phyloP scores from a whole-genome alignment of 1,140 invertebrate genomes.

The Babylonia areolata region DNA sequence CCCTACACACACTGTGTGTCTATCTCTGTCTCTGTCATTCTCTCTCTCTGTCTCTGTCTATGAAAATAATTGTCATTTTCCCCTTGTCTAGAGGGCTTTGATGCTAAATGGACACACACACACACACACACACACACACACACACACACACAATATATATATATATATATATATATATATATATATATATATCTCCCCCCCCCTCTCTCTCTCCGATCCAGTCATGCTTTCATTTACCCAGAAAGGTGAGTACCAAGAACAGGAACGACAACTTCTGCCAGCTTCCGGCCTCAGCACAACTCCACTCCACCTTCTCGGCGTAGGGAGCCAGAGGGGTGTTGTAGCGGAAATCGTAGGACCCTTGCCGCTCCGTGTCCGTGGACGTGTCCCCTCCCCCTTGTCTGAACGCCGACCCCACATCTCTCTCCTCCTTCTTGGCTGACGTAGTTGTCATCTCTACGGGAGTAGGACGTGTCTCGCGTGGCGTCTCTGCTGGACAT shows the following conservation, averaged over 20 bases:
- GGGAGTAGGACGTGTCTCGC: background rate
- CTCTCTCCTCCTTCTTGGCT: background rate
- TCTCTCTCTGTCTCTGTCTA: too few relatives aligned
- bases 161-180: too few relatives aligned
- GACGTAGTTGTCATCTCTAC: background rate
- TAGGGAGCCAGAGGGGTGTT: background rate
- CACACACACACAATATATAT: too few relatives aligned
- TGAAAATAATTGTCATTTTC: too few relatives aligned
- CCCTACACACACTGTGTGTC: too few relatives aligned
- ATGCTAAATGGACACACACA: too few relatives aligned
- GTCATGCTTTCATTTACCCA: too few relatives aligned
- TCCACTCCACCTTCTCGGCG: constrained; percentile 27
- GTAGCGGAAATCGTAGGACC: constrained; percentile 14
- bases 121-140: too few relatives aligned
- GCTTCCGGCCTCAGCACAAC: constrained; percentile 23
- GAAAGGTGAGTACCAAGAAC: constrained; percentile 5
- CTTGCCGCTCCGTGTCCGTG: background rate
- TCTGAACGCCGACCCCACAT: background rate
- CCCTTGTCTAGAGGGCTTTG: too few relatives aligned
- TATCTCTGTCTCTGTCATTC: too few relatives aligned
- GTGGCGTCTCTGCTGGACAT: constrained; percentile 3
- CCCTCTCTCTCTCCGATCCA: too few relatives aligned
- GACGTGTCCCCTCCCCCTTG: background rate
- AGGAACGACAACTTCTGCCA: constrained; percentile 36
- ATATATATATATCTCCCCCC: too few relatives aligned